Percentiles rank a stretch among this genome's conserved stretches.
These are phyloP conservation scores for Athalia circularis DNA, from an alignment of 2,888 invertebrate genomes.

Conservation along the genomic window DNA sequence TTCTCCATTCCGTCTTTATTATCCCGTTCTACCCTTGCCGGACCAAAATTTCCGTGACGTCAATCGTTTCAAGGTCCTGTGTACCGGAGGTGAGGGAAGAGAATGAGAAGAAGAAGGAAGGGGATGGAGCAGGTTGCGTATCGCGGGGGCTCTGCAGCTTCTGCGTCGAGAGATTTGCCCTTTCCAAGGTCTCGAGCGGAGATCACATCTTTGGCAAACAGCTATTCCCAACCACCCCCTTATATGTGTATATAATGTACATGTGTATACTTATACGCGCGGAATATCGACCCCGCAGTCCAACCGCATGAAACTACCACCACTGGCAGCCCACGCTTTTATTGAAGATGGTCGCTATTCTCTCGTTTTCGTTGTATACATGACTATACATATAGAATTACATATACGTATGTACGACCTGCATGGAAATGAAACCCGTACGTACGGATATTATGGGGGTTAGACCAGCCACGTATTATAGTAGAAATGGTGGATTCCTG, in stretches of 20 bases:
- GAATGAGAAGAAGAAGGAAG: no score
- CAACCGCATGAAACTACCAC: background rate
- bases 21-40: background rate
- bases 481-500: slow-evolving; percentile 7
- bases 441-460: background rate
- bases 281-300: slow-evolving; percentile 19
- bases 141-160: slow-evolving; percentile 6
- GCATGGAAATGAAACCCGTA: background rate
- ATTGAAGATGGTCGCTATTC: background rate
- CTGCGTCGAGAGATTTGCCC: slow-evolving; percentile 37
- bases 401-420: background rate
- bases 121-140: background rate
- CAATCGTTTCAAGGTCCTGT: slow-evolving; percentile 6
- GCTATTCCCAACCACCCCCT: background rate
- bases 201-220: slow-evolving; percentile 41
- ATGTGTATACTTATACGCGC: slow-evolving; percentile 11
- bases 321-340: slow-evolving; percentile 8
- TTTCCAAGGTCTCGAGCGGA: slow-evolving; percentile 25
- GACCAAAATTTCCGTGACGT: slow-evolving; percentile 34
- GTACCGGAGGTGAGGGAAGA: no score
- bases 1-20: background rate
- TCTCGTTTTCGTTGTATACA: background rate
- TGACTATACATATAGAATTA: background rate
- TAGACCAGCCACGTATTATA: no score
- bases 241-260: background rate